phyloP scores from a whole-genome alignment of 2,113 vertebrate genomes.

The Dicaeum eximium region DNA sequence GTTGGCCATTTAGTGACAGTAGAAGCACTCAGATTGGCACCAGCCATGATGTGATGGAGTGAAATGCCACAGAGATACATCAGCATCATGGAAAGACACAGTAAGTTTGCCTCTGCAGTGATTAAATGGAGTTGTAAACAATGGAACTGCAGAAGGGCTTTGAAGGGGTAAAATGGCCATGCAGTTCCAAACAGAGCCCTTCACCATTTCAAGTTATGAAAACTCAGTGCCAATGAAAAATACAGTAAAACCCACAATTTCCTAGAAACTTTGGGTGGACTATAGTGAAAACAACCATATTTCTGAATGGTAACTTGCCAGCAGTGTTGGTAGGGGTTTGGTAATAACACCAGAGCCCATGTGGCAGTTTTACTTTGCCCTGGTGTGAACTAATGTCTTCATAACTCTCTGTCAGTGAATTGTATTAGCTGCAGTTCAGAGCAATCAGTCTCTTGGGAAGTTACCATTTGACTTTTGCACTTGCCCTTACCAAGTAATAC shows the following conservation, averaged over 20 bases:
- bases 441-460: slow-evolving; percentile 42
- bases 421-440: slow-evolving; percentile 26
- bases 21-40: background rate
- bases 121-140: background rate
- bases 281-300: background rate
- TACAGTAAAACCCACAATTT: background rate
- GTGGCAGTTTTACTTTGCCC: background rate
- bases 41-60: background rate
- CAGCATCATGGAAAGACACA: fast-evolving
- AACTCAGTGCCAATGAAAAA: background rate
- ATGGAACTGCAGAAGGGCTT: background rate
- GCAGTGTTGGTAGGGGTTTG: background rate
- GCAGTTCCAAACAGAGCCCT: background rate
- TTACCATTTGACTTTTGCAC: slow-evolving; percentile 12
- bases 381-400: background rate
- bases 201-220: background rate
- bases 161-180: background rate
- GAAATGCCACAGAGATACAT: fast-evolving
- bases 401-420: slow-evolving; percentile 35
- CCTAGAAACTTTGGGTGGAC: background rate
- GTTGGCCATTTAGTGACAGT: background rate
- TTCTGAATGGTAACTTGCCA: background rate
- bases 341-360: background rate
- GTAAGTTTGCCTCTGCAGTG: background rate
- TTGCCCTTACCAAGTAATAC: slow-evolving; percentile 36